Conservation (phyloP, 2,797 vertebrate species). For the Hippopotamyrus pictus region DNA sequence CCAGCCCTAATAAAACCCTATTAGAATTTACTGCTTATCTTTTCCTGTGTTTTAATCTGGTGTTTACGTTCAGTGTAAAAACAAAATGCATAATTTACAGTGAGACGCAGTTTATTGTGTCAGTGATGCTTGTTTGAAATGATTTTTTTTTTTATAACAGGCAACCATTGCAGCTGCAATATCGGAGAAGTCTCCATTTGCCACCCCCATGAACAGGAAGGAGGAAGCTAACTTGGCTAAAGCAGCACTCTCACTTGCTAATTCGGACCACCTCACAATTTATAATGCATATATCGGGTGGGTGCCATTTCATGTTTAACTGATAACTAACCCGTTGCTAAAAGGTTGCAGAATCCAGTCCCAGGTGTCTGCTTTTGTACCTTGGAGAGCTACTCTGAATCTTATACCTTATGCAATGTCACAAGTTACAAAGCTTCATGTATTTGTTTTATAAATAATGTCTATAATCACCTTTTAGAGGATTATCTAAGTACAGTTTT, state of each 20-base stretch:
- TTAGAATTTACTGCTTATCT: not conserved
- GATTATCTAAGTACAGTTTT: not conserved
- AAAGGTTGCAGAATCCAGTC: not conserved
- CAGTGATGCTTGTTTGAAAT: not conserved
- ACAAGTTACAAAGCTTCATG: not conserved
- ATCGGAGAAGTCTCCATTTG: slow-evolving; percentile 93
- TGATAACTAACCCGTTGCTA: not conserved
- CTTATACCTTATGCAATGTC: not conserved
- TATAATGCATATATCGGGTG: slow-evolving; percentile 89
- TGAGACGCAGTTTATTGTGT: not conserved
- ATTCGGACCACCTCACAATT: slow-evolving; percentile 91
- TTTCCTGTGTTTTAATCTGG: not conserved
- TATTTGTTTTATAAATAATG: too few species aligned
- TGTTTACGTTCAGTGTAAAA: not conserved
- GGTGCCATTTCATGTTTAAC: not conserved
- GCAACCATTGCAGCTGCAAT: slow-evolving; percentile 93
- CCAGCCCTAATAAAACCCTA: not conserved
- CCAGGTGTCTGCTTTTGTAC: not conserved
- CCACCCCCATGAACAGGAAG: slow-evolving; percentile 87
- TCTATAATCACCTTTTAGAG: too few species aligned
- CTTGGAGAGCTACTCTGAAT: not conserved
- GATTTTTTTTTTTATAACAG: slow-evolving; percentile 51
- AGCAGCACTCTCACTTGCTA: slow-evolving; percentile 72
- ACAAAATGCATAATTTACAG: not conserved
- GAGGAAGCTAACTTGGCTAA: slow-evolving; percentile 92